Evolutionary conservation across 2,113 vertebrate species (phyloP).

Genomic region (Halcyon malimbica): DNA sequence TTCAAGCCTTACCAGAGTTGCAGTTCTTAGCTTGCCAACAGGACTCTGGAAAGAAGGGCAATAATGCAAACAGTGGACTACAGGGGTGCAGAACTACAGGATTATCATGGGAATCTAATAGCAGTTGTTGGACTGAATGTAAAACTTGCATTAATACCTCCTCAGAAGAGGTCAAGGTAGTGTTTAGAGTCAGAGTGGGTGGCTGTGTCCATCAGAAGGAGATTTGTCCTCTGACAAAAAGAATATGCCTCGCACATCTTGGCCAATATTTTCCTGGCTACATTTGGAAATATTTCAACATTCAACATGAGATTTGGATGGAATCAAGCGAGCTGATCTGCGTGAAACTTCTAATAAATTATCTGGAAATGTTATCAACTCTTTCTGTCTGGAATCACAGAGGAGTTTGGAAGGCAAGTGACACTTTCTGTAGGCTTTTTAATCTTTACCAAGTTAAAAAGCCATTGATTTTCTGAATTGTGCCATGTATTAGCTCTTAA

Average conservation of each 20-base stretch:
- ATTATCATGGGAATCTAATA: not conserved
- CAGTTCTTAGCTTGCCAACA: not conserved
- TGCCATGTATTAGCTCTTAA: not conserved
- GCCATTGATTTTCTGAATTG: not conserved
- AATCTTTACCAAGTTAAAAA: not conserved
- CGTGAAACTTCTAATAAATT: not conserved
- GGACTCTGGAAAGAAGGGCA: not conserved
- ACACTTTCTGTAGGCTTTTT: not conserved
- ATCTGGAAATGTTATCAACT: not conserved
- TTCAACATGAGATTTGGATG: not conserved
- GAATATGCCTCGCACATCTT: not conserved
- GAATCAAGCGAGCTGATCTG: not conserved
- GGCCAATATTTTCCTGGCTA: not conserved
- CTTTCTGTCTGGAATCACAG: not conserved
- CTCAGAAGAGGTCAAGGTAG: not conserved
- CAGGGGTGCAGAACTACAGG: not conserved
- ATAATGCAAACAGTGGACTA: not conserved
- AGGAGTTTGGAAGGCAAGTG: not conserved
- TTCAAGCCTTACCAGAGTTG: not conserved
- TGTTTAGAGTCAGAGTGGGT: not conserved
- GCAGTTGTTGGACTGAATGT: not conserved
- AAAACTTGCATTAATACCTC: not conserved
- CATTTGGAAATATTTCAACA: not conserved
- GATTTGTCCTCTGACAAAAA: not conserved
- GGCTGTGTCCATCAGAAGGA: not conserved